Conservation (phyloP, 53 echinoderm and acorn worm species). For the Holothuria leucospilota region DNA sequence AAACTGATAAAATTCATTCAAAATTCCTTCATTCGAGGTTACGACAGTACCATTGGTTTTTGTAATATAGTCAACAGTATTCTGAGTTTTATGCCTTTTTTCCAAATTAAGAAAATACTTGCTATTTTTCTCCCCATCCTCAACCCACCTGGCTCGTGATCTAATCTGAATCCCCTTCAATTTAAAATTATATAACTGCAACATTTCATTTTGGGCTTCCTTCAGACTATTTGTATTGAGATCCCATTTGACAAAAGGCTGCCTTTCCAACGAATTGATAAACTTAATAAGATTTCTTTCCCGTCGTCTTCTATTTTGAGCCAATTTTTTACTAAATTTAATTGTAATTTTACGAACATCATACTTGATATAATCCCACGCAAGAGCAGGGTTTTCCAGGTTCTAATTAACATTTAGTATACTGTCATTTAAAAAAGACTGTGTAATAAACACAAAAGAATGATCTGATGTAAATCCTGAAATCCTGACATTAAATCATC, state of each 20-base stretch:
- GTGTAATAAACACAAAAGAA: too few species aligned
- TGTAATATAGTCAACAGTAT: not conserved
- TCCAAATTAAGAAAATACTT: too few species aligned
- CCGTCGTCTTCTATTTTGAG: not conserved
- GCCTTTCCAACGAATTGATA: not conserved
- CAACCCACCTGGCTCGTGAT: too few species aligned
- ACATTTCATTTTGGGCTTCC: not conserved
- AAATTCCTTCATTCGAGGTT: not conserved
- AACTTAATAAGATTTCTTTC: not conserved
- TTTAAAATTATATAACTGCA: not conserved
- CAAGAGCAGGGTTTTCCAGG: not conserved
- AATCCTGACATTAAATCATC: too few species aligned
- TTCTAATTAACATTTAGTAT: not conserved
- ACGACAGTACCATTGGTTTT: not conserved
- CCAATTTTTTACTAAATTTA: not conserved
- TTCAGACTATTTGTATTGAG: not conserved
- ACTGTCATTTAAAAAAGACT: too few species aligned
- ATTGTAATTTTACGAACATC: too few species aligned
- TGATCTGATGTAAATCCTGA: too few species aligned
- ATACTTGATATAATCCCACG: constrained; percentile 3
- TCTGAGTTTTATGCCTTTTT: not conserved
- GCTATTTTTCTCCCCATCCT: too few species aligned
- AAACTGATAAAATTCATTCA: not conserved
- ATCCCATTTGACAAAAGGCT: not conserved
- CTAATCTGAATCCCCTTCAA: too few species aligned